Conservation (phyloP, 2,113 vertebrate species). For the Tachysurus vachellii region DNA sequence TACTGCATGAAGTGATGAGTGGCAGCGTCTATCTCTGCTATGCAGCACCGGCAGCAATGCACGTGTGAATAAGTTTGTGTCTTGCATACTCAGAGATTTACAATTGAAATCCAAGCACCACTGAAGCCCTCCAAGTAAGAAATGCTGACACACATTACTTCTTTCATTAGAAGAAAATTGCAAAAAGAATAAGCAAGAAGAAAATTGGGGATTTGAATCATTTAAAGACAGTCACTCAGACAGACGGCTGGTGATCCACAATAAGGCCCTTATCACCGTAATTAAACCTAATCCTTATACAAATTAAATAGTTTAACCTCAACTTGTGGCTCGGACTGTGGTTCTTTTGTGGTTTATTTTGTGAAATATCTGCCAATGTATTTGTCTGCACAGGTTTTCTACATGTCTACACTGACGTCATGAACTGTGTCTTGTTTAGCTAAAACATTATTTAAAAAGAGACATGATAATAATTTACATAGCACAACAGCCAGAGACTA, state of each 20-base stretch:
- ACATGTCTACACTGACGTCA: background rate
- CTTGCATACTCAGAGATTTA: background rate
- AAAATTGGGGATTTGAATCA: constrained; percentile 73
- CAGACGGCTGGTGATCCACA: constrained; percentile 49
- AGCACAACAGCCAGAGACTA: background rate
- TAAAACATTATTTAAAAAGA: background rate
- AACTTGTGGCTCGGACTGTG: too few species aligned
- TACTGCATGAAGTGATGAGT: constrained; percentile 57
- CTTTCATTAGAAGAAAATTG: constrained; percentile 62
- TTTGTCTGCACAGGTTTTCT: background rate
- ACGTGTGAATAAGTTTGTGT: background rate
- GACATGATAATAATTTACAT: background rate
- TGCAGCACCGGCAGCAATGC: constrained; percentile 48
- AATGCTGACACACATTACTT: constrained; percentile 33
- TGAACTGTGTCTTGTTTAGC: background rate
- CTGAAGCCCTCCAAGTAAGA: background rate
- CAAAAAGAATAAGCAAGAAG: constrained; percentile 52
- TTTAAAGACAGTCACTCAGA: constrained; percentile 73
- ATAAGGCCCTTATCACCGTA: background rate
- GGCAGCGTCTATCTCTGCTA: constrained; percentile 52
- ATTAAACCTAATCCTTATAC: background rate
- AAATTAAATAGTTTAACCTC: background rate
- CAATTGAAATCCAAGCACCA: background rate
- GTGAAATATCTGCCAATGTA: background rate
- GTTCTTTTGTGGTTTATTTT: background rate